A percentile compares a stretch with the other conserved stretches of the same genome.
Evolutionary conservation across 1,140 invertebrate genomes (phyloP).

Genomic region (Bombus impatiens): DNA sequence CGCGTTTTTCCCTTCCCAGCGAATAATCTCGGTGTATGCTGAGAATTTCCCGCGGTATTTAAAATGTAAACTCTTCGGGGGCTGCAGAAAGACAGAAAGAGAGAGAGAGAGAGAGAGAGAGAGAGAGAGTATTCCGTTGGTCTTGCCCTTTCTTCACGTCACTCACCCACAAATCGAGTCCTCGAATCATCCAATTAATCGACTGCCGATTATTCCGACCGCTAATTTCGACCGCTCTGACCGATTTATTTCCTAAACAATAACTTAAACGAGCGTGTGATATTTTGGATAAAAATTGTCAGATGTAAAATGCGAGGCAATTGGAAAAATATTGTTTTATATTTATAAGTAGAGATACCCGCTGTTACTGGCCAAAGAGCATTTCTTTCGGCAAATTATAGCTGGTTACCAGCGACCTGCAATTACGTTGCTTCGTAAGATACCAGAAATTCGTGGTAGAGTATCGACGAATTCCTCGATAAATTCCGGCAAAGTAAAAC

Average conservation of each 20-base stretch:
- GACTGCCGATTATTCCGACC: neutral
- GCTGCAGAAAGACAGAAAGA: neutral
- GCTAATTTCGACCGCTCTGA: neutral
- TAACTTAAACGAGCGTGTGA: too few relatives aligned
- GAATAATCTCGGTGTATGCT: conserved; percentile 22
- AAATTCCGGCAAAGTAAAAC: neutral
- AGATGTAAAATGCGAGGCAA: too few relatives aligned
- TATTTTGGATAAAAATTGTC: too few relatives aligned
- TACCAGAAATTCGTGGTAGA: neutral
- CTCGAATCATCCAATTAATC: neutral
- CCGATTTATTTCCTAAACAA: neutral
- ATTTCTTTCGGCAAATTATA: too few relatives aligned
- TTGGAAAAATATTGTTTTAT: too few relatives aligned
- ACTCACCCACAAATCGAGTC: neutral
- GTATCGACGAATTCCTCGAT: neutral
- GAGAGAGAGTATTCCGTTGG: neutral
- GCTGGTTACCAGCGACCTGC: neutral
- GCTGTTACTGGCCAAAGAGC: too few relatives aligned
- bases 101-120: neutral
- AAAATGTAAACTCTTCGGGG: conserved; percentile 31
- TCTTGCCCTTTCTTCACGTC: neutral
- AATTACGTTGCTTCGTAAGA: neutral
- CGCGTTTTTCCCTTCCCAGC: neutral
- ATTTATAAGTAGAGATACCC: rapidly evolving
- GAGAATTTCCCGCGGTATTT: conserved; percentile 24